phyloP scores from a whole-genome alignment of 92 coral and sea anemone species.

The Micromussa lordhowensis region DNA sequence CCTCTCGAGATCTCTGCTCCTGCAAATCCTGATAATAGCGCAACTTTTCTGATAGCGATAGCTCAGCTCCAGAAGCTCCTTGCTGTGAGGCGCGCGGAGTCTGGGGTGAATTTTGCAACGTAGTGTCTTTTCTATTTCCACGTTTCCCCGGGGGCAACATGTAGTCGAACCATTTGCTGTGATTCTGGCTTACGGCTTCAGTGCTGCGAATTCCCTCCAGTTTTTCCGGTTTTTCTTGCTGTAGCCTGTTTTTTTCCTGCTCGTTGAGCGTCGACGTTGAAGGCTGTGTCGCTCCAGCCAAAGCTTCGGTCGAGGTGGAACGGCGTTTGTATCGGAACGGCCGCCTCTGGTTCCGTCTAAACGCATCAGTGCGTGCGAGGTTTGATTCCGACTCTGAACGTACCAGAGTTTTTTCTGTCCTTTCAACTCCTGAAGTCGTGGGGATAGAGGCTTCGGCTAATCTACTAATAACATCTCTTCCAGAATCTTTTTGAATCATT shows the following conservation, averaged over 20 bases:
- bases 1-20: constrained; percentile 6
- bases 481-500: not conserved
- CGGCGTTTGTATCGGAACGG: constrained; percentile 9
- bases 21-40: constrained; percentile 22
- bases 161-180: constrained; percentile 55
- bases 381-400: constrained; percentile 22
- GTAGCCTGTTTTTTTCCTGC: not conserved
- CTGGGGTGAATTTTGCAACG: not conserved
- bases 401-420: not conserved
- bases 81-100: not conserved
- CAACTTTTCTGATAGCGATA: constrained; percentile 15
- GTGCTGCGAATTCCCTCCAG: not conserved
- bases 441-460: not conserved
- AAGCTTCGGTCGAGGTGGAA: not conserved
- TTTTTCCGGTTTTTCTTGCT: not conserved
- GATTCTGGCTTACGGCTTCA: constrained; percentile 16
- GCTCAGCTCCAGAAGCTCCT: not conserved
- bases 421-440: not conserved
- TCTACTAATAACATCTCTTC: not conserved
- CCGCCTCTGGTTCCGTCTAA: constrained; percentile 37
- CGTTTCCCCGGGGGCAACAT: constrained; percentile 66
- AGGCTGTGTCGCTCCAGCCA: not conserved
- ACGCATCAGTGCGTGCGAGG: constrained; percentile 9
- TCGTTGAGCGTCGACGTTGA: not conserved
- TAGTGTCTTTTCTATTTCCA: not conserved